These are phyloP conservation scores for Brachystomella parvula DNA, from an alignment of 1,140 invertebrate genomes.

Conservation along the genomic window DNA sequence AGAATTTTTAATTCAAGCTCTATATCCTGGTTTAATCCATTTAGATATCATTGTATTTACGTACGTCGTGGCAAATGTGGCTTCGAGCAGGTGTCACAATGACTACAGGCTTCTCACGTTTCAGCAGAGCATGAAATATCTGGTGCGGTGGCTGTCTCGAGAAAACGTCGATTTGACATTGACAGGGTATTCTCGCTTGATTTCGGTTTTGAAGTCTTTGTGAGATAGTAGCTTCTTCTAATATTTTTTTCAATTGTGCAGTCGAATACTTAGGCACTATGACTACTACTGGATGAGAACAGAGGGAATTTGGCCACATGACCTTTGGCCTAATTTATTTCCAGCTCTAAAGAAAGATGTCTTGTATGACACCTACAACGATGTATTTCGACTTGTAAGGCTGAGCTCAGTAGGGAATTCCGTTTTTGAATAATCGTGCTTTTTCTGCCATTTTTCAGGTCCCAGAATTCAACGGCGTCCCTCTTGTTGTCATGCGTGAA, in stretches of 20 bases:
- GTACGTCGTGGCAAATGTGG: conserved; percentile 11
- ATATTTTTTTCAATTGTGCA: conserved; percentile 4
- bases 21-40: neutral
- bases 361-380: conserved; percentile 16
- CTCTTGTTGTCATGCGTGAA: neutral
- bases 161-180: conserved; percentile 9
- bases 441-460: conserved; percentile 2
- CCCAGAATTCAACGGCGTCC: conserved; percentile 12
- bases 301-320: conserved; percentile 19
- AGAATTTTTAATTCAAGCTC: neutral
- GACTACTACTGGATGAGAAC: conserved; percentile 22
- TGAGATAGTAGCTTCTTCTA: neutral
- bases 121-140: conserved; percentile 22
- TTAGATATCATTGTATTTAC: conserved; percentile 16
- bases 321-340: conserved; percentile 15
- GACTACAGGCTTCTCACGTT: conserved; percentile 16
- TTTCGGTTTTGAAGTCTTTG: neutral
- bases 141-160: conserved; percentile 6
- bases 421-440: neutral
- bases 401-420: neutral
- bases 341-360: conserved; percentile 21
- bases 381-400: conserved; percentile 13
- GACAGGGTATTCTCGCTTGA: neutral
- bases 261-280: conserved; percentile 21
- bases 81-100: conserved; percentile 15